Conservation (phyloP, 2,113 vertebrate species). For the Lagopus leucura region DNA sequence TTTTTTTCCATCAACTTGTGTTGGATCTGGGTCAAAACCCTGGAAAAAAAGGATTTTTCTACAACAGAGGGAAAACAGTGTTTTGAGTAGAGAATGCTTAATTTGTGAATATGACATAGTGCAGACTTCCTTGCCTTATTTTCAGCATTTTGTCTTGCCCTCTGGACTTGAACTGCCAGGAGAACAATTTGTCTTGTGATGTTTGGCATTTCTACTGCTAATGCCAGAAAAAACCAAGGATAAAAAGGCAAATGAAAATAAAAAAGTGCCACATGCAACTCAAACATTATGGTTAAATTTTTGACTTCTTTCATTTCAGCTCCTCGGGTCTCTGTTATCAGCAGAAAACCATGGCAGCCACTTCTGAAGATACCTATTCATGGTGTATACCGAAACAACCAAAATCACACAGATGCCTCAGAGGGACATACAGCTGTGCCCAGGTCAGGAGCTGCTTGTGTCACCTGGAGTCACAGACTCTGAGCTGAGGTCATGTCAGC, state of each 20-base stretch:
- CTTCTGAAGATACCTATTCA: background rate
- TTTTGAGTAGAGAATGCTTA: background rate
- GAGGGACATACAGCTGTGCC: background rate
- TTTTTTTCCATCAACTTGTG: background rate
- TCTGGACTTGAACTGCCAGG: background rate
- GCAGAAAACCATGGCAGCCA: background rate
- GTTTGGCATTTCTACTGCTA: background rate
- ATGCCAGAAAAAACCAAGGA: background rate
- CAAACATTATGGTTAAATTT: background rate
- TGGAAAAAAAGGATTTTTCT: background rate
- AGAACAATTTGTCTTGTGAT: constrained; percentile 45
- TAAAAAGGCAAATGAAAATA: background rate
- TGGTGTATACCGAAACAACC: background rate
- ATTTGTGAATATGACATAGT: constrained; percentile 21
- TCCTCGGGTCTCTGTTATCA: background rate
- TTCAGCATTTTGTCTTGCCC: constrained; percentile 23
- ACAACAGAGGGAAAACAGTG: background rate
- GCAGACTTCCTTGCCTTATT: constrained; percentile 39
- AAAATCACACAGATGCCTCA: background rate
- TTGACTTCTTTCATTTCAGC: background rate
- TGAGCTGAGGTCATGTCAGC: background rate
- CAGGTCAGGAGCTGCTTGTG: background rate
- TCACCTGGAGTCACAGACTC: background rate
- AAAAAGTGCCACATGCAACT: background rate
- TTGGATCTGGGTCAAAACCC: background rate